Evolutionary conservation across 2,113 vertebrate species (phyloP), one percentile per base, ranked within the genome.

Genomic region (Nothobranchius furzeri): DNA sequence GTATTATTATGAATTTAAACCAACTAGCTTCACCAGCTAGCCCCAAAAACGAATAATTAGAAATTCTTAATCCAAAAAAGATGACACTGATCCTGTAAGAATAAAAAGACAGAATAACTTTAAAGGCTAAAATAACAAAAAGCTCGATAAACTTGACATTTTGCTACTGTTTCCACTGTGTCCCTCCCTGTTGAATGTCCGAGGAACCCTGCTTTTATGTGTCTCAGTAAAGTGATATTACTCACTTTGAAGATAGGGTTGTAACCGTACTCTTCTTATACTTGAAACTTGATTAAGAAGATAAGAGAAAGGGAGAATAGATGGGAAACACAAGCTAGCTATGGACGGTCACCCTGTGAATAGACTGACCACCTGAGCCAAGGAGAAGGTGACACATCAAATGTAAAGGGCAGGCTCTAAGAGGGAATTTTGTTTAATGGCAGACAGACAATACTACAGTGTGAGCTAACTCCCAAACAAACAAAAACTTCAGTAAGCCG

Each of bases 211-310:
- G 64, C 75, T 65, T 79, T 77, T 68, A 68, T 72, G 68, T 68
- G 66, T 74, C 65, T 75, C 52, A 52, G 76, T 79, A 84, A 75
- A 79, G 75, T 70, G 54, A 79, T 78, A 81, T 75, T 45, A 65
- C 62, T 85, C 72, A 58, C 73, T 65, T 82, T 76, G 73, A 78
- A 77, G 74, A 80, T 68, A 25, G 52, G 57, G 25, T 20, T 75
- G 83, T 83, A 83, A 88, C 79, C 71, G 51, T 60, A 80, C 54
- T 68, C 77, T 76, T 13, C 43, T 50, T 15, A 53, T 42, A 64
- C 64, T 45, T 76, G 67, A 86, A 84, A 76, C 79, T 60, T 60
- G 73, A 66, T 57, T 30, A 82, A 78, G 73, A 86, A 78, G 64
- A 80, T 58, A 71, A 66, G 49, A 64, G 55, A 55, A 60, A 72